A percentile compares a stretch with the other conserved stretches of the same genome.
phyloP scores from a whole-genome alignment of 2,888 invertebrate genomes.

The Pyrrhia umbra region DNA sequence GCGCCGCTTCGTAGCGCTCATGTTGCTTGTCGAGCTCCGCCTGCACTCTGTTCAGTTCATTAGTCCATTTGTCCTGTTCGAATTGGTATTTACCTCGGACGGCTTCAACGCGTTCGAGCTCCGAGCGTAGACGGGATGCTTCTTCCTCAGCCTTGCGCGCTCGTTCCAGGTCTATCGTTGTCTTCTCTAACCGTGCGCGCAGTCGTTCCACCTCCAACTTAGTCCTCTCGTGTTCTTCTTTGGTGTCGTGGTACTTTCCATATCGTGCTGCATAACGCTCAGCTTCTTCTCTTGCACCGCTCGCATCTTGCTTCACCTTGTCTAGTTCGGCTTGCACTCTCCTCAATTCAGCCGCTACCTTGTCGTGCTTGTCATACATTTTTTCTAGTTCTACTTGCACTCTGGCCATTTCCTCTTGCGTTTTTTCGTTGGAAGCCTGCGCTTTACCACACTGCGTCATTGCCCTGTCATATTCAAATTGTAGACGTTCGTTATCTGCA shows the following conservation, averaged over 20 bases:
- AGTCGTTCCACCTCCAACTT: slow-evolving; percentile 95
- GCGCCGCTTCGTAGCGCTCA: slow-evolving; percentile 94
- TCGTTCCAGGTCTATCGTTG: slow-evolving; percentile 94
- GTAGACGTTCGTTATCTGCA: slow-evolving; percentile 95
- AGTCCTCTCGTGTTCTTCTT: slow-evolving; percentile 94
- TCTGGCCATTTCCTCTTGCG: slow-evolving; percentile 96
- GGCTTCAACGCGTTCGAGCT: slow-evolving; percentile 93
- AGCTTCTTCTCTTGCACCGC: slow-evolving; percentile 94
- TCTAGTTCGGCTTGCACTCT: slow-evolving; percentile 95
- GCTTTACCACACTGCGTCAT: slow-evolving; percentile 96
- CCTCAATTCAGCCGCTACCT: slow-evolving; percentile 94
- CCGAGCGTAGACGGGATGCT: slow-evolving; percentile 91
- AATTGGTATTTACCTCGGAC: slow-evolving; percentile 91
- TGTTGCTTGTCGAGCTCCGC: slow-evolving; percentile 93
- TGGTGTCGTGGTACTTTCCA: slow-evolving; percentile 94
- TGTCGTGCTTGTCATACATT: slow-evolving; percentile 97
- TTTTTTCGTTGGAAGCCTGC: slow-evolving; percentile 95
- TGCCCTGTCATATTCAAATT: slow-evolving; percentile 96
- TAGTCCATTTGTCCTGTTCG: slow-evolving; percentile 89
- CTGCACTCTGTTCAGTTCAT: slow-evolving; percentile 94
- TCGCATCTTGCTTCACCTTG: slow-evolving; percentile 92
- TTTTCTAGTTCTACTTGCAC: slow-evolving; percentile 97
- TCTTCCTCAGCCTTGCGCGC: slow-evolving; percentile 93
- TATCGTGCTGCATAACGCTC: slow-evolving; percentile 93
- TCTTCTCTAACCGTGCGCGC: slow-evolving; percentile 95